A percentile compares a stretch with the other conserved stretches of the same genome.
These are phyloP conservation scores for Balanococcus diminutus DNA, from an alignment of 2,888 invertebrate species.

Conservation along the genomic window DNA sequence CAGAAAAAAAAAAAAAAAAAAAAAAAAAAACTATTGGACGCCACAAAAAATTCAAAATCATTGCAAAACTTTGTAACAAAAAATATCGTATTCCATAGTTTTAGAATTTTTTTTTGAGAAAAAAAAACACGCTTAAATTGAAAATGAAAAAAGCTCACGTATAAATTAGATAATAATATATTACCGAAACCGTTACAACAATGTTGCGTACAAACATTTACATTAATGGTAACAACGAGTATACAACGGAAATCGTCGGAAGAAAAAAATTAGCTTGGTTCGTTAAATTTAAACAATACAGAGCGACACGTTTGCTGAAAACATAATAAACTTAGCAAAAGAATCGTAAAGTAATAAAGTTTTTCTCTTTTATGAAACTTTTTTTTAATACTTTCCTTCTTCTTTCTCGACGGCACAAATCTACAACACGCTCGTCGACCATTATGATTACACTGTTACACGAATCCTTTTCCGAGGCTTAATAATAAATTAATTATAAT, in stretches of 20 bases:
- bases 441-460: conserved; percentile 1
- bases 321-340: conserved; percentile 36
- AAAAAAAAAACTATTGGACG: neutral
- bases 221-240: conserved; percentile 42
- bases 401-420: conserved; percentile 20
- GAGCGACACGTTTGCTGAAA: conserved; percentile 31
- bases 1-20: neutral
- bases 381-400: conserved; percentile 9
- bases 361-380: neutral
- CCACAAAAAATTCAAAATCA: neutral
- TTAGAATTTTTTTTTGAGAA: neutral
- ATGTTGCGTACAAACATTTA: conserved; percentile 37
- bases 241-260: conserved; percentile 35
- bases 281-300: conserved; percentile 40
- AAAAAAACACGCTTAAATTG: neutral
- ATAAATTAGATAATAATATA: conserved; percentile 40
- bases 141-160: conserved; percentile 16
- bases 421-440: conserved; percentile 33
- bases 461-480: conserved; percentile 27
- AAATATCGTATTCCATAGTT: neutral
- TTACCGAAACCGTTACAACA: conserved; percentile 40
- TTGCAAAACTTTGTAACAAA: neutral
- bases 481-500: conserved; percentile 36
- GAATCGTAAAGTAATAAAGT: conserved; percentile 42
- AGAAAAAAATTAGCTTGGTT: conserved; percentile 41